Base-by-base conservation (phyloP, 1,140 invertebrate genomes). In the Pseudomyrmex flavicornis region DNA sequence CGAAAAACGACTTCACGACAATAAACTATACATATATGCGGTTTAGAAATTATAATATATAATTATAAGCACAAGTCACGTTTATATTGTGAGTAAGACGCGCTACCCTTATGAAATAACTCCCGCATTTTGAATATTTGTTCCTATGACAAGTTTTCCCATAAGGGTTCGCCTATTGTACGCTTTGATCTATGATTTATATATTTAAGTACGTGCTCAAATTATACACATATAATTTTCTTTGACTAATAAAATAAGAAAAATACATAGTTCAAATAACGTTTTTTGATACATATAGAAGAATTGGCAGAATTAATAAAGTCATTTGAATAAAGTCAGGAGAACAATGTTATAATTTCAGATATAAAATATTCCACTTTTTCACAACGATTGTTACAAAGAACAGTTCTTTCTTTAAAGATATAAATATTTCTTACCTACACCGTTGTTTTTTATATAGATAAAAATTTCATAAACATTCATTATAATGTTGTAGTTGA, bases 21-120 rank as follows among this genome's bases (percentile, higher is more conserved):
- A 76, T 76, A 76, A 76, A 76, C 54, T 76, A n/a, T 48, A 65
- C 44, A 44, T 17, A 17, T 17, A 17, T 76, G 61, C 74, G 26
- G 48, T 61, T 54, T 76, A 8, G 61, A 76, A 76, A 76, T 76
- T 63, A 12, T 65, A 76, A 76, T 35, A 35, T 35, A 5, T 35
- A 35, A 35, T 35, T 35, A 35, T 35, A 35, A 52, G 46, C 35
- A 12, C 73, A 54, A 65, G 59, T 35, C 26, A 35, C 44, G 20
- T 62, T 75, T 62, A 62, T 74, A 48, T 63, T 54, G 61, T 46
- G 44, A 61, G 26, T 76, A 20, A 20, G 61, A 48, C 26, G 61
- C 48, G 48, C 61, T 22, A 66, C 61, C 44, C 61, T 61, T 26
- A 22, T 66, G 48, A 35, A 76, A 76, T 46, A 54, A n/a, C 61